These are phyloP conservation scores for Luehdorfia chinensis DNA, from an alignment of 1,140 invertebrate genomes.

Conservation along the genomic window DNA sequence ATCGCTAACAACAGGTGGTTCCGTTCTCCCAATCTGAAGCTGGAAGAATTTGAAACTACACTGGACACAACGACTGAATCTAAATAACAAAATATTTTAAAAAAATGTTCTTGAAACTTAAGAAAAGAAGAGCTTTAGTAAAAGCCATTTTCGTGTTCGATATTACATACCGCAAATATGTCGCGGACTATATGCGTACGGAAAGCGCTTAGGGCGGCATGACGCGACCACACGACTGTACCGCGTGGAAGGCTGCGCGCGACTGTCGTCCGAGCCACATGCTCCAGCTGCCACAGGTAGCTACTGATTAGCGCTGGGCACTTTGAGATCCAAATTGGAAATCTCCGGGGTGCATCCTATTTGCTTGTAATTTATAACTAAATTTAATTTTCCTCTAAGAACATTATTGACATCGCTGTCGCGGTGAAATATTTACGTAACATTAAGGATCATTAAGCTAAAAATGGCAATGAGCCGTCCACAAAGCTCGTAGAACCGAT, in stretches of 20 bases:
- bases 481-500: too few relatives aligned
- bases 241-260: slow-evolving; percentile 72
- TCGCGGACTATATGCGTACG: slow-evolving; percentile 31
- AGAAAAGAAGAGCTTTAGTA: too few relatives aligned
- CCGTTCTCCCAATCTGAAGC: slow-evolving; percentile 19
- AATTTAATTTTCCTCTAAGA: too few relatives aligned
- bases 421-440: too few relatives aligned
- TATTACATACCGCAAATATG: slow-evolving; percentile 26
- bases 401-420: too few relatives aligned
- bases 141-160: too few relatives aligned
- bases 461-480: too few relatives aligned
- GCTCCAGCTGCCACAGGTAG: slow-evolving; percentile 61
- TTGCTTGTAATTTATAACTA: too few relatives aligned
- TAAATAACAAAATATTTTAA: background rate
- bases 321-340: slow-evolving; percentile 43
- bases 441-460: too few relatives aligned
- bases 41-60: background rate
- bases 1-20: slow-evolving; percentile 68
- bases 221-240: slow-evolving; percentile 53
- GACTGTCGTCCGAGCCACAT: slow-evolving; percentile 54
- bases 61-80: slow-evolving; percentile 18
- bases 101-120: background rate
- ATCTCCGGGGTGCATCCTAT: slow-evolving; percentile 27
- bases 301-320: slow-evolving; percentile 47
- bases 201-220: slow-evolving; percentile 45